A percentile compares a stretch with the other conserved stretches of the same genome.
Evolutionary conservation across 2,797 vertebrate species (phyloP).

Genomic region (Ptychadena robeensis): DNA sequence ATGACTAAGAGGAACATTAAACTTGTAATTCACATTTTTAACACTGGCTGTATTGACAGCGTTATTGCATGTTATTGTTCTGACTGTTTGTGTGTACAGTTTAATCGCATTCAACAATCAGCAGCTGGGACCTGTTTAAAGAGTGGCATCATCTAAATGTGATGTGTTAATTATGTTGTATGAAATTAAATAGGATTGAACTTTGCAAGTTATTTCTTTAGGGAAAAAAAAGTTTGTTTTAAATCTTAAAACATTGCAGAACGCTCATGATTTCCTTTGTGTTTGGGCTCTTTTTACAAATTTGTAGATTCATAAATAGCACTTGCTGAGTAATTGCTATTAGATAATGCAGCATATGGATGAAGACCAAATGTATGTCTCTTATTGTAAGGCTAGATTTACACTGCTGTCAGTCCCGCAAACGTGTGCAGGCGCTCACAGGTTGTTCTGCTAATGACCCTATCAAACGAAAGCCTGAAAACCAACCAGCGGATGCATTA

Average conservation of each 20-base stretch:
- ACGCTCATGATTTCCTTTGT: not conserved
- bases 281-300: not conserved
- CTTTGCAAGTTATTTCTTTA: constrained; percentile 7
- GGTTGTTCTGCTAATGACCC: too few species aligned
- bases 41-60: constrained; percentile 45
- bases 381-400: too few species aligned
- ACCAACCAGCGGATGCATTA: too few species aligned
- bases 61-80: constrained; percentile 45
- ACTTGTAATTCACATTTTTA: constrained; percentile 64
- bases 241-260: not conserved
- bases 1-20: constrained; percentile 72
- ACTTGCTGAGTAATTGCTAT: not conserved
- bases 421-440: too few species aligned
- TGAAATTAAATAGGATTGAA: constrained; percentile 12
- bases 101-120: constrained; percentile 21
- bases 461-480: too few species aligned
- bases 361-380: too few species aligned
- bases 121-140: constrained; percentile 19
- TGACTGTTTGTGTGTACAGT: constrained; percentile 43
- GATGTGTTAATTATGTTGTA: constrained; percentile 12
- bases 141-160: constrained; percentile 18
- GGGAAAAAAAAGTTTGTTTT: not conserved
- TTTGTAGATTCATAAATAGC: not conserved
- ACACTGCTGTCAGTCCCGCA: too few species aligned
- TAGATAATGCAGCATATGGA: too few species aligned